Evolutionary conservation across 2,797 vertebrate genomes (phyloP).

Genomic region (Cottoperca gobio): DNA sequence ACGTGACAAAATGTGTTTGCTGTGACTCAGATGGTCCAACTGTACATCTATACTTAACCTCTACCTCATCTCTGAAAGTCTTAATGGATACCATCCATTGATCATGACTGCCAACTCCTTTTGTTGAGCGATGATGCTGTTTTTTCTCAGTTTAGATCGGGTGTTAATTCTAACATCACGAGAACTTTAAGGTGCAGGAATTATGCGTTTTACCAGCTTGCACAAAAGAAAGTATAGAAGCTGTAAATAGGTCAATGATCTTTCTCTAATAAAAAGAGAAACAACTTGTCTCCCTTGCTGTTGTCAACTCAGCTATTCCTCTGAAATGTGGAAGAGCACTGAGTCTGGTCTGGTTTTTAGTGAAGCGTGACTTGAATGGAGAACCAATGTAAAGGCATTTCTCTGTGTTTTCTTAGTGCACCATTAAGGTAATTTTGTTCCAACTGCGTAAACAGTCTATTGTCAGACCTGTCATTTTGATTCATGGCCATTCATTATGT

Average conservation of each 20-base stretch:
- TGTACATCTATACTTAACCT: no score
- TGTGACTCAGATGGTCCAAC: neutral
- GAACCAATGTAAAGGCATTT: neutral
- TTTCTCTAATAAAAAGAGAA: conserved; percentile 8
- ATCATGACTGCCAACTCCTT: no score
- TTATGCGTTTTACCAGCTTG: neutral
- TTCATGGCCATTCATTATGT: no score
- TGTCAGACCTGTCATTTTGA: no score
- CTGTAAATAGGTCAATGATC: neutral
- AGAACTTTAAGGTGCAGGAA: neutral
- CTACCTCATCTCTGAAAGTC: no score
- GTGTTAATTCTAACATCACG: no score
- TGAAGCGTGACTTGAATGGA: neutral
- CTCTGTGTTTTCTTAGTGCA: neutral
- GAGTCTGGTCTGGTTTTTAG: no score
- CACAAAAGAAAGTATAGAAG: neutral
- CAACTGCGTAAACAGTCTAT: neutral
- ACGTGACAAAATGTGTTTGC: neutral
- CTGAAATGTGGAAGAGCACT: neutral
- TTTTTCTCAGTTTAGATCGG: no score
- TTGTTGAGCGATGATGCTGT: no score
- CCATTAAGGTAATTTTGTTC: neutral
- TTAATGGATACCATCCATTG: no score
- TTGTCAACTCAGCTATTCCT: no score
- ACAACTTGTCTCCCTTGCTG: neutral